Conservation (phyloP, 2,888 invertebrate species). For the Herminia tarsipennalis region DNA sequence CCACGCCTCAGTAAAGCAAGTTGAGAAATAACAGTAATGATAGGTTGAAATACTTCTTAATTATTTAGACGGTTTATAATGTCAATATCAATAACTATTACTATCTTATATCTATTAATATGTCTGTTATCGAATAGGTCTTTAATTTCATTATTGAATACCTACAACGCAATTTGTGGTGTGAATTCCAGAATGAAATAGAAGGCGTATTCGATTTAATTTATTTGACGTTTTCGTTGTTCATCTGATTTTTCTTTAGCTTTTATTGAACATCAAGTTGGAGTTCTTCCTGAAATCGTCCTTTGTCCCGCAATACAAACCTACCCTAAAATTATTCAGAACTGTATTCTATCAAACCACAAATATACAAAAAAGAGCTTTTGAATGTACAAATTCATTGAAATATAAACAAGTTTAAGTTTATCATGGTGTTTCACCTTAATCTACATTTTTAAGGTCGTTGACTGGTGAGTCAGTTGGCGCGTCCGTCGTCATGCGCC, state of each 20-base stretch:
- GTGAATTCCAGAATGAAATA: too few species aligned
- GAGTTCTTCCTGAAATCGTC: too few species aligned
- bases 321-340: too few species aligned
- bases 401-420: constrained; percentile 32
- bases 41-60: neutral
- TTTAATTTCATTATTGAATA: too few species aligned
- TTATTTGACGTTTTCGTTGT: too few species aligned
- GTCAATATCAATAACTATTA: neutral
- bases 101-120: too few species aligned
- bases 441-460: constrained; percentile 59
- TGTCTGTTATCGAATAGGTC: too few species aligned
- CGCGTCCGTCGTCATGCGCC: constrained; percentile 36
- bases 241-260: too few species aligned
- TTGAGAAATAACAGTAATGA: constrained; percentile 5
- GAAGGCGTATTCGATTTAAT: too few species aligned
- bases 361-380: constrained; percentile 9
- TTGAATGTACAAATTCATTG: constrained; percentile 20
- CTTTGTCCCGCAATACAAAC: too few species aligned
- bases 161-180: too few species aligned
- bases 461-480: constrained; percentile 63
- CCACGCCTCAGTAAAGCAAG: constrained; percentile 5
- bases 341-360: neutral
- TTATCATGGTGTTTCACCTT: constrained; percentile 36
- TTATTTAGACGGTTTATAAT: constrained; percentile 3
- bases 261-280: too few species aligned